Evolutionary conservation across 2,888 invertebrate genomes (phyloP).

Genomic region (Dryocosmus kuriphilus): DNA sequence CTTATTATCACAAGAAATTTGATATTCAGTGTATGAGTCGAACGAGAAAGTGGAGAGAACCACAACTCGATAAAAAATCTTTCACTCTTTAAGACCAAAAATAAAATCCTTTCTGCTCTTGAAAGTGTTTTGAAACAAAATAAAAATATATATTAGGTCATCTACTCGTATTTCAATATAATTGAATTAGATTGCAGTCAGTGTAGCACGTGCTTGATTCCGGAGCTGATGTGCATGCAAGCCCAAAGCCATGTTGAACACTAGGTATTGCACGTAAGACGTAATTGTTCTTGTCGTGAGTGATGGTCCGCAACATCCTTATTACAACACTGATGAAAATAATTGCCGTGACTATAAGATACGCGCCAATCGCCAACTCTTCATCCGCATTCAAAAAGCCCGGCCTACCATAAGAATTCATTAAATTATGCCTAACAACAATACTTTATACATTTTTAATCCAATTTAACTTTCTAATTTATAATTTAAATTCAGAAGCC

Average conservation of each 20-base stretch:
- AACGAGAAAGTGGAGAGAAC: background rate
- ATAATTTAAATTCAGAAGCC: background rate
- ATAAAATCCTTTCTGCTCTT: background rate
- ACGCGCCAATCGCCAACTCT: slow-evolving; percentile 3
- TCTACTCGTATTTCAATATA: background rate
- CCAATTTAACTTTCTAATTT: background rate
- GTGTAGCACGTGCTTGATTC: slow-evolving; percentile 27
- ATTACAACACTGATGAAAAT: slow-evolving; percentile 64
- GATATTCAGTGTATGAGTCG: background rate
- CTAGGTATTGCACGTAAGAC: slow-evolving; percentile 22
- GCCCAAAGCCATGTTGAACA: background rate
- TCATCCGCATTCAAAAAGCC: slow-evolving; percentile 5
- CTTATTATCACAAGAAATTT: background rate
- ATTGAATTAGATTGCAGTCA: slow-evolving; percentile 3
- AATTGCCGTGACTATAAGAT: slow-evolving; percentile 53
- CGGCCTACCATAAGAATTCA: background rate
- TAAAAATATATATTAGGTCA: background rate
- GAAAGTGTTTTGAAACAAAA: background rate
- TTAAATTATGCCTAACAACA: background rate
- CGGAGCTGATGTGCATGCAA: slow-evolving; percentile 24
- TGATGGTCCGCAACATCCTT: slow-evolving; percentile 58
- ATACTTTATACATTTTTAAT: no score
- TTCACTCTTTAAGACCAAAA: background rate
- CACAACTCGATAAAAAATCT: background rate
- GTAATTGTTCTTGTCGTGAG: slow-evolving; percentile 44